Conservation (phyloP, 2,113 vertebrate species). For the Fregetta grallaria region DNA sequence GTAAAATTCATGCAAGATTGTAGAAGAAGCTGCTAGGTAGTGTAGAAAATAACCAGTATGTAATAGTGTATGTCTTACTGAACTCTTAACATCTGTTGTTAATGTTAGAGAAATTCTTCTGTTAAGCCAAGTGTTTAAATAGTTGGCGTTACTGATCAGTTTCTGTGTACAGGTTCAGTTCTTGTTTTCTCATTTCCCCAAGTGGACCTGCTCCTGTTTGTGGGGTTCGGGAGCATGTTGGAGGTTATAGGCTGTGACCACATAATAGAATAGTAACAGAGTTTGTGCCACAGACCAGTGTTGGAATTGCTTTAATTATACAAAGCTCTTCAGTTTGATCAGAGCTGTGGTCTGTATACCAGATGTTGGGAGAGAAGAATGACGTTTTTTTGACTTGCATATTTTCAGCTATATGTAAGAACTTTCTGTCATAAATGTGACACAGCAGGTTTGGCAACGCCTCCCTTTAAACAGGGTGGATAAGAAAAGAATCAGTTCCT, state of each 20-base stretch:
- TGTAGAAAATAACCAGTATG: neutral
- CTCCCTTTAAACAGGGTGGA: neutral
- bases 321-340: neutral
- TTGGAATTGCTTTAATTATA: neutral
- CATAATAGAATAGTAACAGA: neutral
- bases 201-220: neutral
- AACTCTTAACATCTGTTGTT: neutral
- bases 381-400: conserved; percentile 2
- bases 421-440: neutral
- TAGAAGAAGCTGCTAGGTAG: neutral
- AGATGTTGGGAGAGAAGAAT: conserved; percentile 3
- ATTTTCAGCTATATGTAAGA: conserved; percentile 40
- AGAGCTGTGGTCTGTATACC: neutral
- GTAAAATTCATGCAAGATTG: neutral
- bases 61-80: neutral
- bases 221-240: neutral
- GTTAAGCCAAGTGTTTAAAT: neutral
- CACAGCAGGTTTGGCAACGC: conserved; percentile 27
- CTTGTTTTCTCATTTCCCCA: neutral
- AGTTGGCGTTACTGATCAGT: rapidly evolving
- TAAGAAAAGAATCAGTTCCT: neutral
- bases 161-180: neutral
- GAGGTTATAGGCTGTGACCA: neutral
- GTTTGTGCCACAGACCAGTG: neutral
- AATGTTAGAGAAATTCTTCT: neutral